A percentile compares a stretch with the other conserved stretches of the same genome.
phyloP scores from a whole-genome alignment of 2,888 invertebrate genomes.

The Leucophenga montana region DNA sequence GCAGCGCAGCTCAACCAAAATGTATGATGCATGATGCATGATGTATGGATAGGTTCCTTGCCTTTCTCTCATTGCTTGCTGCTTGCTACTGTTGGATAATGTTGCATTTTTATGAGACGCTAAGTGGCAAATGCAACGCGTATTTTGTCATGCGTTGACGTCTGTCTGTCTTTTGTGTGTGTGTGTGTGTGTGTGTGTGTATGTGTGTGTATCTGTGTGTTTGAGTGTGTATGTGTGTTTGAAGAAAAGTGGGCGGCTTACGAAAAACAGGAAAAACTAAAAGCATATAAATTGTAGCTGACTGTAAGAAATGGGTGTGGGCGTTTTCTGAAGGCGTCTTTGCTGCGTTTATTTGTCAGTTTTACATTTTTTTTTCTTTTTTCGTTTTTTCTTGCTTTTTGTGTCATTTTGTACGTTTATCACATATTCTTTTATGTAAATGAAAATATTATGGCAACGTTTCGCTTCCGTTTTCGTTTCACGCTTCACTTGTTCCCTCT shows the following conservation, averaged over 20 bases:
- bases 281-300: too few relatives aligned
- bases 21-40: too few relatives aligned
- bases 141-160: slow-evolving; percentile 20
- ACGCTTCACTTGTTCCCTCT: neutral
- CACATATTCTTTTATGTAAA: neutral
- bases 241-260: too few relatives aligned
- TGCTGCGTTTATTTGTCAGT: slow-evolving; percentile 15
- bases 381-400: neutral
- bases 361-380: neutral
- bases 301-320: too few relatives aligned
- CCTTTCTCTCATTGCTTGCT: too few relatives aligned
- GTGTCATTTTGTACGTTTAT: neutral
- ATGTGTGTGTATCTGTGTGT: neutral
- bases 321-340: too few relatives aligned
- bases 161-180: neutral
- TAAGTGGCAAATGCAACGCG: slow-evolving; percentile 24
- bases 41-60: too few relatives aligned
- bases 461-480: neutral
- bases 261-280: too few relatives aligned
- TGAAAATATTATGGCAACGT: slow-evolving; percentile 16
- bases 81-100: slow-evolving; percentile 2
- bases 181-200: neutral
- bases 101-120: slow-evolving; percentile 26
- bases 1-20: neutral
- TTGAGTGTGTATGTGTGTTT: neutral